Base-by-base conservation (phyloP, 2,888 invertebrate species). In the Agapostemon virescens region DNA sequence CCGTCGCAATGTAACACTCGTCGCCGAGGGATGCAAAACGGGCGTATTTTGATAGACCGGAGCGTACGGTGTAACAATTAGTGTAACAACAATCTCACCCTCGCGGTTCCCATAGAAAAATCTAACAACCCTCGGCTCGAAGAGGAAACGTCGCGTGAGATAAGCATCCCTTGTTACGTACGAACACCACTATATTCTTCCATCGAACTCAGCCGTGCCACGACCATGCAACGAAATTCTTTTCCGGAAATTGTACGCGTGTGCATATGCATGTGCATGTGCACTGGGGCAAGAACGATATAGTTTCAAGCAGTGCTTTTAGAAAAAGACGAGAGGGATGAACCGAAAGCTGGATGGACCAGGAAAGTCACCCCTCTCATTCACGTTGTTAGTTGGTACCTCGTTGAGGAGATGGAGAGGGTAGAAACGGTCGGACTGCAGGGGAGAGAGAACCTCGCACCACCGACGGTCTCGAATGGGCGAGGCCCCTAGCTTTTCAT, bases 11-110 rank as follows among this genome's bases (percentile, higher is more conserved):
- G 81, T 38, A 55, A 42, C 40, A 5, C 68, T 68, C 36, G 55
- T 70, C 61, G n/a, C n/a, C 33, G 58, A 61, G 42, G 40, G 72
- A 45, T 33, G 68, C 30, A 82, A 82, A 81, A 83, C 78, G 82
- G 55, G 75, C 49, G 68, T 79, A 70, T 83, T 82, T 82, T 82
- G 72, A 78, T 67, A 42, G 78, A 70, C 79, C 38, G 55, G 30
- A 74, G 77, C 75, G 70, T 70, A 68, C 77, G 70, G 71, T n/a
- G 85, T 85, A 90, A 91, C 91, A 91, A 91, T 91, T 91, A 91
- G 90, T 87, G 88, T 89, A 91, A 91, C 88, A 87, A 89, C 87
- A 86, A 87, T 74, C 84, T 70, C 79, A 42, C 74, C 83, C 70
- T 79, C 85, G 83, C 72, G 67, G 77, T 81, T 86, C 78, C 71